These are phyloP conservation scores for Zygothrica quintamaculata DNA, from an alignment of 2,888 invertebrate species.

Conservation along the genomic window DNA sequence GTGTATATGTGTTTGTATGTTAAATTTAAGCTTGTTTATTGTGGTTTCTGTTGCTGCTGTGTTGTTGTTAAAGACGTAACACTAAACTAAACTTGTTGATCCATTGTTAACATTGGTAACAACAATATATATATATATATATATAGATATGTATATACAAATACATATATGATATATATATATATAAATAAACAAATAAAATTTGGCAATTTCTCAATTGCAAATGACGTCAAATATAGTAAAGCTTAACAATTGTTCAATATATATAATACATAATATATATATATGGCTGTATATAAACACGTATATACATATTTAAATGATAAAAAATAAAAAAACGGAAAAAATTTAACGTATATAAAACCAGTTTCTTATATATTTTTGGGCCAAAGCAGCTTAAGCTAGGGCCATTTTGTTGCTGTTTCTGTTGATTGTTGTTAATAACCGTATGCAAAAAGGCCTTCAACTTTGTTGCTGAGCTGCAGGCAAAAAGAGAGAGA, in stretches of 20 bases:
- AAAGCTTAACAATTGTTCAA: constrained; percentile 2
- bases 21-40: constrained; percentile 12
- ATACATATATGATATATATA: no score
- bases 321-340: constrained; percentile 49
- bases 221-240: constrained; percentile 36
- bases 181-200: neutral
- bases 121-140: no score
- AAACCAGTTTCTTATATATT: constrained; percentile 49
- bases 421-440: constrained; percentile 23
- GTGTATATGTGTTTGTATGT: constrained; percentile 5
- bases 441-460: constrained; percentile 71
- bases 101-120: no score
- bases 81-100: neutral
- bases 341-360: constrained; percentile 41
- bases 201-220: neutral
- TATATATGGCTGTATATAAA: constrained; percentile 3
- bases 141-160: no score
- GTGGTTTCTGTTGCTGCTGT: constrained; percentile 16
- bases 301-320: constrained; percentile 22
- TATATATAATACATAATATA: constrained; percentile 13
- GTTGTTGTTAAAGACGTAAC: constrained; percentile 18
- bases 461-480: constrained; percentile 68
- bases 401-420: constrained; percentile 32
- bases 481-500: constrained; percentile 25
- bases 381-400: constrained; percentile 20